Evolutionary conservation across 2,797 vertebrate species (phyloP).

Genomic region (Chiroxiphia lanceolata): DNA sequence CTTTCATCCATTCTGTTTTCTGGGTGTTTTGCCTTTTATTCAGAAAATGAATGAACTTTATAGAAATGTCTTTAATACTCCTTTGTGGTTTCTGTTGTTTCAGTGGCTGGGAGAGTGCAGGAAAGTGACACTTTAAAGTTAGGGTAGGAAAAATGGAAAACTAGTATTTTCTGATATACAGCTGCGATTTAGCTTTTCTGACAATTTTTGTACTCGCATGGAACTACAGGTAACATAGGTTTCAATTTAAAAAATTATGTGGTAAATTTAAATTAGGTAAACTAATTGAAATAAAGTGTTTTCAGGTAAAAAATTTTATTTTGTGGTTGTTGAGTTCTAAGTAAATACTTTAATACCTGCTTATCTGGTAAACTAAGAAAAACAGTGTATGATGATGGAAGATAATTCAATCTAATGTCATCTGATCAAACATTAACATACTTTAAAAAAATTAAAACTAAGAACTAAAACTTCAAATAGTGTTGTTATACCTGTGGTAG

Average conservation of each 20-base stretch:
- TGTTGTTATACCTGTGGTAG: background rate
- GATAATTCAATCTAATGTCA: background rate
- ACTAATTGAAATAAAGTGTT: background rate
- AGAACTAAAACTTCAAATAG: background rate
- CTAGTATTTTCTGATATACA: background rate
- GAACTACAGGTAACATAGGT: background rate
- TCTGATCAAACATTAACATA: background rate
- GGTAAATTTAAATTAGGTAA: background rate
- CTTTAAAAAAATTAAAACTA: background rate
- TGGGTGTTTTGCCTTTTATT: background rate
- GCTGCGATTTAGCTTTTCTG: background rate
- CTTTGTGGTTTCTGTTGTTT: background rate
- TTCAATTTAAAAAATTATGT: background rate
- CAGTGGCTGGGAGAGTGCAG: background rate
- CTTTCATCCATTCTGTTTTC: background rate
- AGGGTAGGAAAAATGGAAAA: background rate
- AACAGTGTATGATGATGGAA: background rate
- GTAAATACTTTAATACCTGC: background rate
- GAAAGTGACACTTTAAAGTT: background rate
- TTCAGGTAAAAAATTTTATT: background rate
- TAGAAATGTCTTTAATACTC: background rate
- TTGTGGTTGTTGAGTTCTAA: background rate
- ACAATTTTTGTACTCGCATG: background rate
- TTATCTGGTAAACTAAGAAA: background rate
- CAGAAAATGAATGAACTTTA: background rate